A percentile compares a stretch with the other conserved stretches of the same genome.
Evolutionary conservation across 2,888 invertebrate species (phyloP).

Genomic region (Papilio protenor): DNA sequence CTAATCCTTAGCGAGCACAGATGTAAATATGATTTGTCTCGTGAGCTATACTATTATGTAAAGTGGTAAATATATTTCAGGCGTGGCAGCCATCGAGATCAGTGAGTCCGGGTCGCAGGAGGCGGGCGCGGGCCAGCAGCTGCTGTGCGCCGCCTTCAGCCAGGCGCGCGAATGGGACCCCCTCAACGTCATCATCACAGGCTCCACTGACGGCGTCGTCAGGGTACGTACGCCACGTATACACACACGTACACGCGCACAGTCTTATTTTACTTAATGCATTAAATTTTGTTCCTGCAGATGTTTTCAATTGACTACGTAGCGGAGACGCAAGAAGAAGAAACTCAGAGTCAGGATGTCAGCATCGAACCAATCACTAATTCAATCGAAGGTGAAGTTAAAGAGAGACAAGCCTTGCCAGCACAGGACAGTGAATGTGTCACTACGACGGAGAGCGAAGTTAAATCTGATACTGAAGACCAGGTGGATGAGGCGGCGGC

Average conservation of each 20-base stretch:
- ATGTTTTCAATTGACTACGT: constrained; percentile 99
- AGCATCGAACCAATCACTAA: constrained; percentile 63
- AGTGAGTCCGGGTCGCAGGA: constrained; percentile 72
- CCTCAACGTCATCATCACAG: constrained; percentile 98
- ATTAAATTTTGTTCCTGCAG: no score
- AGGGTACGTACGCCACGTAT: constrained; percentile 83
- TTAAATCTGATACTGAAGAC: constrained; percentile 53
- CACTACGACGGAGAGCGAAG: constrained; percentile 54
- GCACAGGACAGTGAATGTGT: constrained; percentile 64
- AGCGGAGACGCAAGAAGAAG: constrained; percentile 75
- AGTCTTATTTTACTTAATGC: no score
- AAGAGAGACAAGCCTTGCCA: constrained; percentile 56
- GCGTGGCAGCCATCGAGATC: constrained; percentile 84
- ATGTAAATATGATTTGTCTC: background rate
- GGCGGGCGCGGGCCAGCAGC: constrained; percentile 87
- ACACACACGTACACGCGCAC: background rate
- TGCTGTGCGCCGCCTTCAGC: constrained; percentile 97
- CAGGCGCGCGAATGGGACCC: constrained; percentile 99
- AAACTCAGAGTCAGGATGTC: constrained; percentile 76
- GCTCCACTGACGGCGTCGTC: constrained; percentile 98
- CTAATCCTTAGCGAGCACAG: background rate
- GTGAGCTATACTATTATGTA: no score
- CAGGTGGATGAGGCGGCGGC: constrained; percentile 74
- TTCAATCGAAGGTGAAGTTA: constrained; percentile 64
- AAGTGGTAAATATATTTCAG: constrained; percentile 55